A percentile compares a stretch with the other conserved stretches of the same genome.
Evolutionary conservation across 2,797 vertebrate species (phyloP).

Genomic region (Xerus rutilus): DNA sequence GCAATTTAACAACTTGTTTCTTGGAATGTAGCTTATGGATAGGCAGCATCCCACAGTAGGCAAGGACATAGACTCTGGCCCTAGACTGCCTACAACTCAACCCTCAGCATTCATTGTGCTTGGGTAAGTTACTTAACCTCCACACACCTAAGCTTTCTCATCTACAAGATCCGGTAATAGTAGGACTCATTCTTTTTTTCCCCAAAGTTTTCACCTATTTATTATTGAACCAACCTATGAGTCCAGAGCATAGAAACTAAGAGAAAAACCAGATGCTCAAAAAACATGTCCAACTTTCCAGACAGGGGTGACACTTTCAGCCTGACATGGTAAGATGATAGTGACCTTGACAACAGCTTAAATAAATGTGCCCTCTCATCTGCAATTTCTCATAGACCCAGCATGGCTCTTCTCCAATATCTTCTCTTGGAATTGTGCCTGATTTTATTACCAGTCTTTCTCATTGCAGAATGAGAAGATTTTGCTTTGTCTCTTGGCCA

Average conservation of each 20-base stretch:
- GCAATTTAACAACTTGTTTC: not conserved
- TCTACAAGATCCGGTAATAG: not conserved
- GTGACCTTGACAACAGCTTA: not conserved
- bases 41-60: not conserved
- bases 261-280: not conserved
- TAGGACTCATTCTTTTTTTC: not conserved
- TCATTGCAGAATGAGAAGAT: not conserved
- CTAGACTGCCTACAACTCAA: not conserved
- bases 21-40: not conserved
- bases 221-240: not conserved
- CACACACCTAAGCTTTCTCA: not conserved
- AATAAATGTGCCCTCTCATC: not conserved
- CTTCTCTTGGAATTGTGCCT: not conserved
- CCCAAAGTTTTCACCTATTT: not conserved
- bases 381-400: not conserved
- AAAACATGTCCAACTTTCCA: not conserved
- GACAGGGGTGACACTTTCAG: not conserved
- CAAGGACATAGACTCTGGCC: not conserved
- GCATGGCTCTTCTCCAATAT: not conserved
- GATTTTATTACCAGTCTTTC: not conserved
- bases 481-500: not conserved
- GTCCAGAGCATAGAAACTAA: not conserved
- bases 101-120: not conserved
- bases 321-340: not conserved
- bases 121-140: not conserved